Evolutionary conservation across 2,888 invertebrate genomes (phyloP), one percentile per base, ranked within the genome.

Genomic region (Yponomeuta plumbellus): DNA sequence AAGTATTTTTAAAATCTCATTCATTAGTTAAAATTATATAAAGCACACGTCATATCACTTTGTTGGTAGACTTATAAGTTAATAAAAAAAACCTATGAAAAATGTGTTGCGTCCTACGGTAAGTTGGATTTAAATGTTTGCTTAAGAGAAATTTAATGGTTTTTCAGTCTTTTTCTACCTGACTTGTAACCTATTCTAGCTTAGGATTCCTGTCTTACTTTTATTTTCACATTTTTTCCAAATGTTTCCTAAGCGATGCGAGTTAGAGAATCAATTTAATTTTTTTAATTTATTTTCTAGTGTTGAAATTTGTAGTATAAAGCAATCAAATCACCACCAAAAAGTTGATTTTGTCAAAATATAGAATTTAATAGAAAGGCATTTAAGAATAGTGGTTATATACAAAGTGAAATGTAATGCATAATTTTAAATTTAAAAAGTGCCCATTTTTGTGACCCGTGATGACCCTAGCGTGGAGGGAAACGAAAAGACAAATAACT

Each of bases 1-100:
- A 80, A 76, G 76, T 78, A 70, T 70, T 69, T 72, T 68, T 72
- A 26, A 61, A 59, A 62, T 39, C 2, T 62, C 62, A n/a, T 21
- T 59, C 34, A 40, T 64, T 22, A 21, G 21, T 40, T 40, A 22
- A 64, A 64, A 44, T 40, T 20, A 22, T 2, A 39, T 22, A 22
- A 23, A 20, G 44, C 40, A 63, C 64, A 22, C 6, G 21, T 64
- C 64, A 64, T 64, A 64, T 22, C 22, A 44, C 44, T 64, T 52
- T 64, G 62, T 62, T 62, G 20, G 11, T 62, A 62, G 39, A 17
- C n/a, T 34, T 62, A 39, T 59, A 59, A 59, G 8, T 34, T 34
- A 34, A 26, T 26, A 58, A 22, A 20, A 22, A 59, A 17, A 13
- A 17, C 44, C 1, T 59, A 59, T 34, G n/a, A 34, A 34, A 26